These are phyloP conservation scores for Hephaestus fuliginosus DNA, from an alignment of 2,797 vertebrate species.

Conservation along the genomic window DNA sequence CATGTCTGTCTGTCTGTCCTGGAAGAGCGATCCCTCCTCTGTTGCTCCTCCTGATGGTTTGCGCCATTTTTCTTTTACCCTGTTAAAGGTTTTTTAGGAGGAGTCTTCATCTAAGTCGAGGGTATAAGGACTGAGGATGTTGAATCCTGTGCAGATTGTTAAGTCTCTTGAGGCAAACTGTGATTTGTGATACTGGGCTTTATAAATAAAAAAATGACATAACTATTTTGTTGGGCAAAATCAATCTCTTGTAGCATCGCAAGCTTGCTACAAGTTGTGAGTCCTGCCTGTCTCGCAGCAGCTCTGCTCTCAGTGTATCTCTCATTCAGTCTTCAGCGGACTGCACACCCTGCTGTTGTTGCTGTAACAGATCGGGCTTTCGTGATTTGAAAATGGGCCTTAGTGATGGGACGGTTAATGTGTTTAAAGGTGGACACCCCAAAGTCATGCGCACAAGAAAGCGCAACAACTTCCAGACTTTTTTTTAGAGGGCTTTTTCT, in stretches of 20 bases:
- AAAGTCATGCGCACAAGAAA: constrained; percentile 21
- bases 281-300: background rate
- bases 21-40: no score
- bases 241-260: background rate
- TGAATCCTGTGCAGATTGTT: no score
- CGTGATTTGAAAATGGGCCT: constrained; percentile 40
- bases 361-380: constrained; percentile 17
- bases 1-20: no score
- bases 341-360: constrained; percentile 4
- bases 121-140: no score
- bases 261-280: background rate
- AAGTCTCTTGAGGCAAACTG: no score
- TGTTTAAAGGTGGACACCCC: constrained; percentile 53
- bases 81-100: no score
- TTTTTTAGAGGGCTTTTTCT: constrained; percentile 40
- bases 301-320: background rate
- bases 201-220: no score
- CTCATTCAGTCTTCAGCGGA: background rate
- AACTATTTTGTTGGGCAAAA: background rate
- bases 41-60: no score
- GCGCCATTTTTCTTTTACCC: no score
- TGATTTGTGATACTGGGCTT: no score
- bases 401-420: constrained; percentile 38
- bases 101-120: no score
- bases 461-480: constrained; percentile 13